Conservation (phyloP, 2,797 vertebrate genomes). For the Epinephelus coioides region DNA sequence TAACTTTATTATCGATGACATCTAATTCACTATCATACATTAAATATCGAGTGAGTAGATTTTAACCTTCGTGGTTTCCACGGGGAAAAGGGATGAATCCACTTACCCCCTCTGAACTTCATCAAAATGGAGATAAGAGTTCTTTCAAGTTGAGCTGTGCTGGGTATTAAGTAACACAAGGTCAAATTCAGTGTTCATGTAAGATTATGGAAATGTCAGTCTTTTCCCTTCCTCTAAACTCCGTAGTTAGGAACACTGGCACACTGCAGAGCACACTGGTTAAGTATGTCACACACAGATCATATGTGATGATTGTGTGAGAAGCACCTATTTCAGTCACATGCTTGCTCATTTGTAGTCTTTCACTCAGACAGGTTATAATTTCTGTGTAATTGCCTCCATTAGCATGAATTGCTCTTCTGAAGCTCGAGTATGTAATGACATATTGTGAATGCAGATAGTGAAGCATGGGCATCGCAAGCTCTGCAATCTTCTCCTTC, state of each 20-base stretch:
- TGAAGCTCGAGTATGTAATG: conserved; percentile 73
- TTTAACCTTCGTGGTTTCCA: conserved; percentile 77
- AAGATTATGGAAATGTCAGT: conserved; percentile 84
- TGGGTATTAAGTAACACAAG: conserved; percentile 81
- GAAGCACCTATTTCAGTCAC: conserved; percentile 67
- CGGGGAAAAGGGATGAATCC: conserved; percentile 66
- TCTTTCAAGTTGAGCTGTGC: conserved; percentile 79
- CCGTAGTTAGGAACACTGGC: conserved; percentile 53
- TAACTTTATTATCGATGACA: conserved; percentile 62
- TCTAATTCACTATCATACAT: conserved; percentile 72
- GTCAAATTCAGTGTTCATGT: conserved; percentile 77
- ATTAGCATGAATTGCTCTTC: conserved; percentile 77
- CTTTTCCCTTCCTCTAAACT: conserved; percentile 55
- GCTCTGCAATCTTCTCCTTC: conserved; percentile 48
- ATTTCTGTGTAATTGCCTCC: conserved; percentile 79
- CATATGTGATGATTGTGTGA: conserved; percentile 66
- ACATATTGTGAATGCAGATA: conserved; percentile 66
- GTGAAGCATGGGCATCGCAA: conserved; percentile 34
- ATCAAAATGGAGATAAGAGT: conserved; percentile 81
- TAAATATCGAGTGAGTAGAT: conserved; percentile 75
- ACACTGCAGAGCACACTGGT: conserved; percentile 43
- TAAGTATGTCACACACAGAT: conserved; percentile 61
- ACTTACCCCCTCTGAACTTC: conserved; percentile 75
- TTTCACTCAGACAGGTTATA: conserved; percentile 77
- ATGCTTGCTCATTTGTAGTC: conserved; percentile 64